These are phyloP conservation scores for Psylliodes chrysocephalus DNA, from an alignment of 2,888 invertebrate species.

Conservation along the genomic window DNA sequence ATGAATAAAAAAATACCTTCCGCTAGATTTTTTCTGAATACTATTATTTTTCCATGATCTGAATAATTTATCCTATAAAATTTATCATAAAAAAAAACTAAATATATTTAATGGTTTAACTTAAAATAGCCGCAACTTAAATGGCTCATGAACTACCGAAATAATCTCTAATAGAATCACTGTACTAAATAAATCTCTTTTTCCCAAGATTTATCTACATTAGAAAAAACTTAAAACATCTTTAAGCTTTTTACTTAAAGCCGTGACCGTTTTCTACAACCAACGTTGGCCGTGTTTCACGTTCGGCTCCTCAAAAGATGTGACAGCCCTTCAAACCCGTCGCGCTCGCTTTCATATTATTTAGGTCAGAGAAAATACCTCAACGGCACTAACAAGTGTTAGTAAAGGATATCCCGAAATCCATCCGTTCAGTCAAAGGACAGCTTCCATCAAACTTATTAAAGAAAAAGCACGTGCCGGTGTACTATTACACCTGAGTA, in stretches of 20 bases:
- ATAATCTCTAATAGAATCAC: neutral
- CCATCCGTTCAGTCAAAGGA: slow-evolving; percentile 5
- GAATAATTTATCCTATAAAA: too few relatives aligned
- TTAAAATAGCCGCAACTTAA: too few relatives aligned
- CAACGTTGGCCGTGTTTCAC: neutral
- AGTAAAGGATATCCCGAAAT: slow-evolving; percentile 6
- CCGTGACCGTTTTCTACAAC: neutral
- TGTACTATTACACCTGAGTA: slow-evolving; percentile 2
- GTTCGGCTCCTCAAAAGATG: neutral
- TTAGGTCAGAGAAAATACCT: slow-evolving; percentile 6
- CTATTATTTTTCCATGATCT: too few relatives aligned
- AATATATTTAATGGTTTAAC: too few relatives aligned
- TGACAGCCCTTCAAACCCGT: neutral
- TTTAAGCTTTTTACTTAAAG: neutral
- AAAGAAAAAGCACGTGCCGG: slow-evolving; percentile 8
- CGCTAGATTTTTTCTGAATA: too few relatives aligned
- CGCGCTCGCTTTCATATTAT: slow-evolving; percentile 1
- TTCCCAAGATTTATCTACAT: neutral
- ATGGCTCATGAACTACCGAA: too few relatives aligned
- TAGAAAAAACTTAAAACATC: neutral
- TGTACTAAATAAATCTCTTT: neutral
- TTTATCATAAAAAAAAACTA: too few relatives aligned
- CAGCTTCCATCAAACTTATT: slow-evolving; percentile 11
- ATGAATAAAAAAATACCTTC: too few relatives aligned
- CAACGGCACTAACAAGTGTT: slow-evolving; percentile 1